phyloP scores from a whole-genome alignment of 2,113 vertebrate species.

The Gallinago undulata region DNA sequence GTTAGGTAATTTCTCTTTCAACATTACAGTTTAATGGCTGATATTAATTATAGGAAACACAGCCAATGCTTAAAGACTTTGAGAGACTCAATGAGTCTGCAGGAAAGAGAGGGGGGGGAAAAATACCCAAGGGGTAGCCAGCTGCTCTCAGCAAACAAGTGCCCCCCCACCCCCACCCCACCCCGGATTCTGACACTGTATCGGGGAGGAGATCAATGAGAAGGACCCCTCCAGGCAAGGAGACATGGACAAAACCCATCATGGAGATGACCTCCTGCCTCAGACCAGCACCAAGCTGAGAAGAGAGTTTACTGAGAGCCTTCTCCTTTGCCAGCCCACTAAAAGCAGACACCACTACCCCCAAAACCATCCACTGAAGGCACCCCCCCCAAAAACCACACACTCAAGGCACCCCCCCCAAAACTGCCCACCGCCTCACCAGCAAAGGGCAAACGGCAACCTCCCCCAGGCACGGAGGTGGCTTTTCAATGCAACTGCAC shows the following conservation, averaged over 20 bases:
- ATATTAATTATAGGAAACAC: slow-evolving; percentile 75
- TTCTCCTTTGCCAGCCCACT: neutral
- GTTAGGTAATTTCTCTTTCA: slow-evolving; percentile 78
- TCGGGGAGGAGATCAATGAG: neutral
- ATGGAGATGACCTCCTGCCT: neutral
- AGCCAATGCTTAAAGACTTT: slow-evolving; percentile 51
- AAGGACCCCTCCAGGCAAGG: neutral
- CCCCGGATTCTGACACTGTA: no score
- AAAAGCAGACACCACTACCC: neutral
- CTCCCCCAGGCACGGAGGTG: neutral
- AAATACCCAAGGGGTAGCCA: neutral
- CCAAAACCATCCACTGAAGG: neutral
- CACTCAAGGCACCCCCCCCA: neutral
- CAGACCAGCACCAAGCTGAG: neutral
- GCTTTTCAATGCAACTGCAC: neutral
- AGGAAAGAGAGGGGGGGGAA: neutral
- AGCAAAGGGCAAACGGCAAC: neutral
- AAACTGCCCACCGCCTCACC: neutral
- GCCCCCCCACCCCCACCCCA: neutral
- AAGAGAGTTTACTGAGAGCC: neutral
- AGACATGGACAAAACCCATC: neutral
- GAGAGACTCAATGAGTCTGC: slow-evolving; percentile 21
- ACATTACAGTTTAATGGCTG: slow-evolving; percentile 70
- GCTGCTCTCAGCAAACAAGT: neutral
- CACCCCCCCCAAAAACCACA: neutral